These are phyloP conservation scores for Halcyon chelicuti DNA, from an alignment of 2,797 vertebrate species.

Conservation along the genomic window DNA sequence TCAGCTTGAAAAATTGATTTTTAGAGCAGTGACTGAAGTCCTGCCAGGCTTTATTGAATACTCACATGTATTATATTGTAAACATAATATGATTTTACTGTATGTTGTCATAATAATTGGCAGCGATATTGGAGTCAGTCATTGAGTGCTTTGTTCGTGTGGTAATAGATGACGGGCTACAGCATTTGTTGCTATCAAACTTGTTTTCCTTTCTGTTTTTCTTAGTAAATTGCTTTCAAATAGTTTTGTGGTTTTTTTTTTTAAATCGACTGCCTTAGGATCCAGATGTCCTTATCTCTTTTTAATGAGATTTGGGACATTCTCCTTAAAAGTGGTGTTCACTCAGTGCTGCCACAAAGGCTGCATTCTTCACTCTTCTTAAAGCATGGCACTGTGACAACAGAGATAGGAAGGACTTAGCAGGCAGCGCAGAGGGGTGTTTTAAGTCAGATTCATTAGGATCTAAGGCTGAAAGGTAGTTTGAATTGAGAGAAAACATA, in stretches of 20 bases:
- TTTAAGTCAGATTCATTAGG: neutral
- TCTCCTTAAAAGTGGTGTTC: neutral
- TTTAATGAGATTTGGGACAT: conserved; percentile 35
- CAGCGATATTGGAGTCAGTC: conserved; percentile 18
- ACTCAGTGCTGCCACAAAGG: neutral
- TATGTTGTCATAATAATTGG: conserved; percentile 66
- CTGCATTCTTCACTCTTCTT: neutral
- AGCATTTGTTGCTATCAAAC: conserved; percentile 36
- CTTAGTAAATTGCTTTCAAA: conserved; percentile 49
- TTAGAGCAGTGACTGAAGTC: conserved; percentile 64
- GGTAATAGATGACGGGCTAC: conserved; percentile 30
- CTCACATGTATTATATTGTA: conserved; percentile 29
- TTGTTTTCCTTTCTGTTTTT: conserved; percentile 47
- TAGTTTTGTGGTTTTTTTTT: neutral
- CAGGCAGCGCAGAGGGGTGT: neutral
- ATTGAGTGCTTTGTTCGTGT: conserved; percentile 49
- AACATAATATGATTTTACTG: conserved; percentile 43
- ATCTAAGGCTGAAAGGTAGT: neutral
- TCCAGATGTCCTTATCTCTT: conserved; percentile 49
- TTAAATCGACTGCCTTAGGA: neutral
- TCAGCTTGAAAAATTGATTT: conserved; percentile 48
- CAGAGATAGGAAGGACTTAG: neutral
- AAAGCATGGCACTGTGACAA: neutral
- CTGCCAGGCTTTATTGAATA: conserved; percentile 32
- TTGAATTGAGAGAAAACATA: neutral